Conservation (phyloP, 2,888 invertebrate genomes). For the Pseudoips prasinana region DNA sequence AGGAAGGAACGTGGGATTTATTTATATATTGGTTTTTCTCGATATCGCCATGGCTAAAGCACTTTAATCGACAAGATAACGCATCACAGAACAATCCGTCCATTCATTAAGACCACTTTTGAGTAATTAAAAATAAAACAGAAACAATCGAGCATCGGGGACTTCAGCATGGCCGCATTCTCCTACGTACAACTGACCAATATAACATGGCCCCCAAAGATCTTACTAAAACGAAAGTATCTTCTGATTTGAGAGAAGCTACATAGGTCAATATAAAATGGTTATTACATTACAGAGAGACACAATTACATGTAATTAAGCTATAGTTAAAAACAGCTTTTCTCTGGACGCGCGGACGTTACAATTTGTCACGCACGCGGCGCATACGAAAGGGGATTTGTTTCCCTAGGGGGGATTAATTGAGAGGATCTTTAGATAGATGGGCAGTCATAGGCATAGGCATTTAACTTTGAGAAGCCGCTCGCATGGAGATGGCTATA, state of each 20-base stretch:
- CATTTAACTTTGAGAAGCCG: slow-evolving; percentile 38
- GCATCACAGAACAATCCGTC: slow-evolving; percentile 17
- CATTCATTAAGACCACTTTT: slow-evolving; percentile 37
- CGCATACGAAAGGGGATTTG: not conserved
- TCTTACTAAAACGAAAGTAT: not conserved
- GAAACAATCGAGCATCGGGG: slow-evolving; percentile 21
- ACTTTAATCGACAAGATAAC: slow-evolving; percentile 8
- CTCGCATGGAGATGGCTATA: slow-evolving; percentile 17
- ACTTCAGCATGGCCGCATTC: slow-evolving; percentile 18
- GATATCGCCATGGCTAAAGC: slow-evolving; percentile 18
- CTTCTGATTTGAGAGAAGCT: not conserved
- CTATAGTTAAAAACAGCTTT: slow-evolving; percentile 51
- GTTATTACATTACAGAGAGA: not conserved
- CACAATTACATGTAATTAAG: slow-evolving; percentile 60
- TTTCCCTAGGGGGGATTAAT: slow-evolving; percentile 25
- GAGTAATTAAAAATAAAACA: slow-evolving; percentile 30
- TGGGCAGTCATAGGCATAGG: slow-evolving; percentile 2
- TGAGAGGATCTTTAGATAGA: slow-evolving; percentile 33
- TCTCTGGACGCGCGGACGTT: slow-evolving; percentile 37
- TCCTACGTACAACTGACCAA: slow-evolving; percentile 7
- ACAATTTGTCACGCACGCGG: slow-evolving; percentile 58
- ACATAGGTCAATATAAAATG: not conserved
- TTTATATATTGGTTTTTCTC: too few species aligned
- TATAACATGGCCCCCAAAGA: not conserved
- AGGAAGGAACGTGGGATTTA: too few species aligned